These are phyloP conservation scores for Coenobita brevimanus DNA, from an alignment of 1,140 invertebrate genomes.

Conservation along the genomic window DNA sequence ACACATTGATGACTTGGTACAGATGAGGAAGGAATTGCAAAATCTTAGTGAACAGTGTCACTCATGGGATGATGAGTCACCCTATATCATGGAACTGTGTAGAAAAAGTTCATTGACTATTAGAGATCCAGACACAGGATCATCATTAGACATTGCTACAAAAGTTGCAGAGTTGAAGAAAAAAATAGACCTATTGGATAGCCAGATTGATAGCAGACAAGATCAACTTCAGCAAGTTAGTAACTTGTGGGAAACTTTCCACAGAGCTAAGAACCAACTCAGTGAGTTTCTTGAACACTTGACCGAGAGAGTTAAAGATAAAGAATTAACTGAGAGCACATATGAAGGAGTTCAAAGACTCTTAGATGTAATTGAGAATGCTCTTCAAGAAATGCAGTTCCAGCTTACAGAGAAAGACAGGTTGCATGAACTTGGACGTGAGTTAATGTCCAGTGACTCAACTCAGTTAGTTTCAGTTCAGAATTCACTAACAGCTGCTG, in stretches of 20 bases:
- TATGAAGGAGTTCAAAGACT: slow-evolving; percentile 57
- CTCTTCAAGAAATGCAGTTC: slow-evolving; percentile 63
- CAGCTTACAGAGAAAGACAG: slow-evolving; percentile 60
- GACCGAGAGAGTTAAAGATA: slow-evolving; percentile 43
- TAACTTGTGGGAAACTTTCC: slow-evolving; percentile 66
- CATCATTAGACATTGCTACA: slow-evolving; percentile 48
- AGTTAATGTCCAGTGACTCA: slow-evolving; percentile 66
- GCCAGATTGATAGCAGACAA: slow-evolving; percentile 46
- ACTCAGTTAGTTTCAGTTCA: slow-evolving; percentile 66
- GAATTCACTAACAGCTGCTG: slow-evolving; percentile 68
- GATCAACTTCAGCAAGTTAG: slow-evolving; percentile 59
- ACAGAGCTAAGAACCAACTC: slow-evolving; percentile 64
- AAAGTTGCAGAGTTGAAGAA: slow-evolving; percentile 60
- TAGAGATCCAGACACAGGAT: slow-evolving; percentile 65
- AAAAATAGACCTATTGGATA: slow-evolving; percentile 45
- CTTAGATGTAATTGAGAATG: slow-evolving; percentile 55
- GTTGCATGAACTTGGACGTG: slow-evolving; percentile 58
- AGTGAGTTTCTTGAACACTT: slow-evolving; percentile 59
- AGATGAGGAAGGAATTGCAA: slow-evolving; percentile 62
- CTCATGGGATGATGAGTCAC: slow-evolving; percentile 63
- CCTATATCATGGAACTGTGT: slow-evolving; percentile 61
- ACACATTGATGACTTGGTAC: slow-evolving; percentile 48
- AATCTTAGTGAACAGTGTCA: slow-evolving; percentile 64
- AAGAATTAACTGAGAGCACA: slow-evolving; percentile 48
- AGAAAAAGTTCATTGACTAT: slow-evolving; percentile 56